These are phyloP conservation scores for Physella acuta DNA, from an alignment of 1,140 invertebrate species.

Conservation along the genomic window DNA sequence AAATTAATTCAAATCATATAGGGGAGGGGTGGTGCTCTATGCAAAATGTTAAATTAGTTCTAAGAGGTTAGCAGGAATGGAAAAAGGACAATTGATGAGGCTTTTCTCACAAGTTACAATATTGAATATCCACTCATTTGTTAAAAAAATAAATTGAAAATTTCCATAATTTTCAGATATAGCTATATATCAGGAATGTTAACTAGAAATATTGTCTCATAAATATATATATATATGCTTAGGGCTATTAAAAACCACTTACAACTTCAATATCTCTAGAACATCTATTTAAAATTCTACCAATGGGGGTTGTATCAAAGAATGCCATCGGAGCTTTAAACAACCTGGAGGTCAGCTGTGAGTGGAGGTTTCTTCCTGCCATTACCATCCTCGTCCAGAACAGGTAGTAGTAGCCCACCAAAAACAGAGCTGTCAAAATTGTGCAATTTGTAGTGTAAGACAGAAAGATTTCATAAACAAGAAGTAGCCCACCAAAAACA, in stretches of 20 bases:
- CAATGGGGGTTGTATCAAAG: conserved; percentile 68
- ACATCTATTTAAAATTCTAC: conserved; percentile 67
- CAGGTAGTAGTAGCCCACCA: conserved; percentile 39
- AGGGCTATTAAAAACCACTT: neutral
- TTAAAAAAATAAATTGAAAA: no score
- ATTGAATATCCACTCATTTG: no score
- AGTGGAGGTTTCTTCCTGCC: conserved; percentile 52
- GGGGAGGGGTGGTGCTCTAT: no score
- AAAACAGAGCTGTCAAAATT: conserved; percentile 32
- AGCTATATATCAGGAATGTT: neutral
- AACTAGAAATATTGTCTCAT: neutral
- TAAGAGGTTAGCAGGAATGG: no score
- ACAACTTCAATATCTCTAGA: conserved; percentile 62
- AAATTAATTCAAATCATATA: no score
- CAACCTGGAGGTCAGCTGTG: conserved; percentile 56
- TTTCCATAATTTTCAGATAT: no score
- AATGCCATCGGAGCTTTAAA: conserved; percentile 65
- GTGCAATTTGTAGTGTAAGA: neutral
- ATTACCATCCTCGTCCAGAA: conserved; percentile 45
- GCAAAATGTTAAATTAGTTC: no score
- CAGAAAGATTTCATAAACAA: neutral
- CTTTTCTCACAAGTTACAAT: no score
- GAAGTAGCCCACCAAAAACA: conserved; percentile 39
- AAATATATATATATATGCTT: no score
- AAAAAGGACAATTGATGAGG: no score